phyloP scores from a whole-genome alignment of 2,888 invertebrate genomes.

The Conus canariensis region DNA sequence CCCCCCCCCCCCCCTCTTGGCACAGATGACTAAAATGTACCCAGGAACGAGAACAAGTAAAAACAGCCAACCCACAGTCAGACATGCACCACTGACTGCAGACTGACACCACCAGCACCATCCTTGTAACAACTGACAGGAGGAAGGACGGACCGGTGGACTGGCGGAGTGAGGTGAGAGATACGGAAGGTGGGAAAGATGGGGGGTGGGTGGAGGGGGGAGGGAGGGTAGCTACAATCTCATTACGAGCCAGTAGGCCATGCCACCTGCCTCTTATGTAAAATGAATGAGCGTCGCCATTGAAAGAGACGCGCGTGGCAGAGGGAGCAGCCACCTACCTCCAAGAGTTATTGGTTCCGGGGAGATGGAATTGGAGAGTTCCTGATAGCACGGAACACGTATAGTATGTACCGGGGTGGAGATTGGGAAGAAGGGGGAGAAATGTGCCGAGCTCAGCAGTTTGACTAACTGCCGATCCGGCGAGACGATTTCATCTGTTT shows the following conservation, averaged over 20 bases:
- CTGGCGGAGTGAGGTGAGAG: too few species aligned
- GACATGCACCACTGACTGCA: not conserved
- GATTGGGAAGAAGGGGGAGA: not conserved
- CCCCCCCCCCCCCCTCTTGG: too few species aligned
- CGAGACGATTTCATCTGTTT: too few species aligned
- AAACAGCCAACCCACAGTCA: not conserved
- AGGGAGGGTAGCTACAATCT: not conserved
- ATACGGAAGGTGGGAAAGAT: not conserved
- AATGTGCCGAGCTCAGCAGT: not conserved
- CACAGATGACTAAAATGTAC: too few species aligned
- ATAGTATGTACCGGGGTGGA: not conserved
- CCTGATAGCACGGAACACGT: not conserved
- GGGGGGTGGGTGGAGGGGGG: not conserved
- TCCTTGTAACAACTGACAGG: not conserved
- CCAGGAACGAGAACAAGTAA: too few species aligned
- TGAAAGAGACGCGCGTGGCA: slow-evolving; percentile 4
- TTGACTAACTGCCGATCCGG: not conserved
- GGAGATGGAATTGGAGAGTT: not conserved
- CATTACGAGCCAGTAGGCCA: not conserved
- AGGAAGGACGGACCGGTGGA: too few species aligned
- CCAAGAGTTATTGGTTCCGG: slow-evolving; percentile 16
- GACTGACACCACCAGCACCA: not conserved
- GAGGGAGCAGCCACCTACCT: not conserved
- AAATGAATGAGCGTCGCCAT: slow-evolving; percentile 12
- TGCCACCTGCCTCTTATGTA: slow-evolving; percentile 12